phyloP scores from a whole-genome alignment of 2,888 invertebrate species.

The Cryptocephalus moraei region DNA sequence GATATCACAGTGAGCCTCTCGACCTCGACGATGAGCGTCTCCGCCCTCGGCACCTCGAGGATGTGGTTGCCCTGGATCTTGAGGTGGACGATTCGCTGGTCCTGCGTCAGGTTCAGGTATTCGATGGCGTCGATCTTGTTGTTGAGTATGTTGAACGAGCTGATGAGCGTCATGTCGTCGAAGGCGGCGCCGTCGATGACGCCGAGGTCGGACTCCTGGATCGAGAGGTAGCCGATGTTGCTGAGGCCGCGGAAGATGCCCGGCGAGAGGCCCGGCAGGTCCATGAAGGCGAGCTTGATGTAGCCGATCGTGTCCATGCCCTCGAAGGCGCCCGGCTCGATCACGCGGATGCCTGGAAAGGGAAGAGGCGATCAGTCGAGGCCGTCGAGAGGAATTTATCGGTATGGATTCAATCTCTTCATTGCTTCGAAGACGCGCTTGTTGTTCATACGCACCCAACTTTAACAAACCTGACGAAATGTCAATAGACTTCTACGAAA shows the following conservation, averaged over 20 bases:
- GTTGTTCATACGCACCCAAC: too few relatives aligned
- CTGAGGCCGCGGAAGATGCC: constrained; percentile 65
- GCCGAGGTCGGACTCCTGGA: constrained; percentile 76
- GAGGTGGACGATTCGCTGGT: constrained; percentile 60
- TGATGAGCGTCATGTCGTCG: constrained; percentile 62
- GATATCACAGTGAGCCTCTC: constrained; percentile 60
- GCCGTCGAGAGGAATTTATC: too few relatives aligned
- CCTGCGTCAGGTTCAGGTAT: constrained; percentile 59
- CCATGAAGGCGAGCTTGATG: constrained; percentile 76
- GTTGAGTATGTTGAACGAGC: constrained; percentile 64
- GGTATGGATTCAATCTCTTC: too few relatives aligned
- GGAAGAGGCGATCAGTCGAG: not conserved
- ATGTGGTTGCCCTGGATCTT: constrained; percentile 77
- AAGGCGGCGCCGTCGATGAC: constrained; percentile 65
- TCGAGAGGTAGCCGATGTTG: constrained; percentile 62
- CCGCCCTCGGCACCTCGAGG: constrained; percentile 60
- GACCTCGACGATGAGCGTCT: constrained; percentile 60
- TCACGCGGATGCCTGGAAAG: constrained; percentile 50
- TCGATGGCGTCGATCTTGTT: constrained; percentile 79
- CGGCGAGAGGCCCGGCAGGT: constrained; percentile 43
- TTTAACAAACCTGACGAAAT: too few relatives aligned
- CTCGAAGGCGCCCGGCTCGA: constrained; percentile 72
- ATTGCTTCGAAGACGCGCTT: too few relatives aligned
- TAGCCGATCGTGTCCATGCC: constrained; percentile 74
- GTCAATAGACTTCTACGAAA: too few relatives aligned